phyloP scores from a whole-genome alignment of 2,113 vertebrate species.

The Microtus pennsylvanicus region DNA sequence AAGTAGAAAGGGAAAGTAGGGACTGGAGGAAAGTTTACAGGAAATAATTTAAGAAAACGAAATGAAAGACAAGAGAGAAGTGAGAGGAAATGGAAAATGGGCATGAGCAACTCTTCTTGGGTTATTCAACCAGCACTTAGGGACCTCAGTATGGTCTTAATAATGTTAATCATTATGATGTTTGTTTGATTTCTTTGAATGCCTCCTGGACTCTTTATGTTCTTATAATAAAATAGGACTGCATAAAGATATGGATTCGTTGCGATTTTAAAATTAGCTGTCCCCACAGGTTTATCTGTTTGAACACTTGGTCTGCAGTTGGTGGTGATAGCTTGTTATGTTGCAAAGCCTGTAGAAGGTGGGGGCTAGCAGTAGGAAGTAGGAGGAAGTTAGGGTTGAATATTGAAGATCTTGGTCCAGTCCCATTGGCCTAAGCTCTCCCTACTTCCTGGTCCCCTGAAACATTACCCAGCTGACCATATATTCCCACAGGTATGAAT shows the following conservation, averaged over 20 bases:
- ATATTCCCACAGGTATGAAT: background rate
- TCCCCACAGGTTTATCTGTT: too few relatives aligned
- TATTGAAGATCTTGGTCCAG: background rate
- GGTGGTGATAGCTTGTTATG: background rate
- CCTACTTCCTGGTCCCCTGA: background rate
- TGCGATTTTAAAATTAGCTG: background rate
- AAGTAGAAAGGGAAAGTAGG: background rate
- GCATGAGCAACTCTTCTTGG: background rate
- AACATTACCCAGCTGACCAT: background rate
- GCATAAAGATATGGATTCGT: background rate
- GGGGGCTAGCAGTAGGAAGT: background rate
- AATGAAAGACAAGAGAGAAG: background rate
- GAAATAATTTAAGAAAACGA: background rate
- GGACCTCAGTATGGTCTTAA: background rate
- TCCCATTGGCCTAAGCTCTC: background rate
- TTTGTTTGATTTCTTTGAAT: background rate
- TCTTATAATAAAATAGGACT: slow-evolving; percentile 21
- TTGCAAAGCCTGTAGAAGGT: background rate
- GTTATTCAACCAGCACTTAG: background rate
- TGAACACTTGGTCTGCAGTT: background rate
- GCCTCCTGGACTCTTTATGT: background rate
- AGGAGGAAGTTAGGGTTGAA: background rate
- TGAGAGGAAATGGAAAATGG: background rate
- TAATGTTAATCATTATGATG: background rate
- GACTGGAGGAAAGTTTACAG: background rate